Conservation (phyloP, 1,140 invertebrate genomes). For the Drosophila bipectinata region DNA sequence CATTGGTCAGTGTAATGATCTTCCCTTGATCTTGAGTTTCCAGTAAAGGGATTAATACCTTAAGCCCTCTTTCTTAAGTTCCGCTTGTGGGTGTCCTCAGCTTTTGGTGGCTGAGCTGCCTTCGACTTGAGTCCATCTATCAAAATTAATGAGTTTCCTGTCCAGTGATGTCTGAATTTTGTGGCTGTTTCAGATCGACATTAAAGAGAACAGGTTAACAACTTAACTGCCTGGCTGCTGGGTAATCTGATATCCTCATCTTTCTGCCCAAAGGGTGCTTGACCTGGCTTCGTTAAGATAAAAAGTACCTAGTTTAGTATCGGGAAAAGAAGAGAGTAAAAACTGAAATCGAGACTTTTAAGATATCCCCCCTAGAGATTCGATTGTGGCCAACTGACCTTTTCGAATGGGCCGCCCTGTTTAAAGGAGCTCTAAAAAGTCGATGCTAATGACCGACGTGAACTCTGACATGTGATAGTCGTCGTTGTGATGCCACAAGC, state of each 20-base stretch:
- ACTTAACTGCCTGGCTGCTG: slow-evolving; percentile 54
- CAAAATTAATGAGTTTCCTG: slow-evolving; percentile 38
- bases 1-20: slow-evolving; percentile 75
- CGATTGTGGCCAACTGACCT: slow-evolving; percentile 41
- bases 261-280: slow-evolving; percentile 54
- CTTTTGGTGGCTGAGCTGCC: background rate
- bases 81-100: background rate
- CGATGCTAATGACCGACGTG: slow-evolving; percentile 56
- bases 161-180: slow-evolving; percentile 27
- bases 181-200: background rate
- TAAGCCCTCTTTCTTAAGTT: background rate
- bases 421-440: slow-evolving; percentile 8
- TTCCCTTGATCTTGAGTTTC: slow-evolving; percentile 67
- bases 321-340: slow-evolving; percentile 3
- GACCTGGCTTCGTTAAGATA: slow-evolving; percentile 49
- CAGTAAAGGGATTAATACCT: background rate
- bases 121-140: slow-evolving; percentile 12
- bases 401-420: slow-evolving; percentile 1
- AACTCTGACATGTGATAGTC: slow-evolving; percentile 48
- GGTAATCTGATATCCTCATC: slow-evolving; percentile 56
- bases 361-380: slow-evolving; percentile 32
- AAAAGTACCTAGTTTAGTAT: slow-evolving; percentile 24
- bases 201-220: slow-evolving; percentile 53
- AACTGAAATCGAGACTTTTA: slow-evolving; percentile 58
- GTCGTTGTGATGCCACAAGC: slow-evolving; percentile 2